Evolutionary conservation across 2,113 vertebrate genomes (phyloP).

Genomic region (Chaenogobius annularis): DNA sequence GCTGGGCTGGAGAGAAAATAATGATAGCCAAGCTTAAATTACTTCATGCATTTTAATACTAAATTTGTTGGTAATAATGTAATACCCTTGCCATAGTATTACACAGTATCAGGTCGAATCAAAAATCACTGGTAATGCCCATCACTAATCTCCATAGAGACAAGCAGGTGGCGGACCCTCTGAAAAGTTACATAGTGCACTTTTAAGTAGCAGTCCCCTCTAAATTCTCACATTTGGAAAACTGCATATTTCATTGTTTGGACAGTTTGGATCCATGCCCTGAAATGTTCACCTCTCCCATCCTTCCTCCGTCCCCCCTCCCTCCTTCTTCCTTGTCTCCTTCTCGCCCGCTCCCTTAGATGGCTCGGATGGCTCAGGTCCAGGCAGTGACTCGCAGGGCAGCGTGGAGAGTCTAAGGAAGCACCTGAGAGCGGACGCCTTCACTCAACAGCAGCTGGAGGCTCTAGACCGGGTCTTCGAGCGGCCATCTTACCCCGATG

Average conservation of each 20-base stretch:
- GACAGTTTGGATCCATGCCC: slow-evolving; percentile 15
- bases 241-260: slow-evolving; percentile 24
- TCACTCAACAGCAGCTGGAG: slow-evolving; percentile 97
- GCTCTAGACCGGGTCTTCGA: slow-evolving; percentile 97
- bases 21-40: too few relatives aligned
- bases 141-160: background rate
- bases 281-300: slow-evolving; percentile 34
- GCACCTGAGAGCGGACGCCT: slow-evolving; percentile 97
- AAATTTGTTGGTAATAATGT: too few relatives aligned
- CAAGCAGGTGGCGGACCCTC: background rate
- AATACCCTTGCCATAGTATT: too few relatives aligned
- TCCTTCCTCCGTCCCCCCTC: slow-evolving; percentile 13
- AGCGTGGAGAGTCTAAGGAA: slow-evolving; percentile 99
- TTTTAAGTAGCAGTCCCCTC: background rate
- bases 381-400: slow-evolving; percentile 97
- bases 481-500: slow-evolving; percentile 94
- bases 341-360: slow-evolving; percentile 69
- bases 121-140: too few relatives aligned
- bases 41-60: too few relatives aligned
- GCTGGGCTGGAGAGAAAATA: too few relatives aligned
- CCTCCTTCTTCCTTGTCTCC: slow-evolving; percentile 12
- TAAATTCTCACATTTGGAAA: slow-evolving; percentile 21
- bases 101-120: too few relatives aligned
- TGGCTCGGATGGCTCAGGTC: slow-evolving; percentile 95
- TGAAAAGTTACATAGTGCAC: background rate